Evolutionary conservation across 2,797 vertebrate genomes (phyloP), one percentile per base, ranked within the genome.

Genomic region (Leucoraja ocellata): DNA sequence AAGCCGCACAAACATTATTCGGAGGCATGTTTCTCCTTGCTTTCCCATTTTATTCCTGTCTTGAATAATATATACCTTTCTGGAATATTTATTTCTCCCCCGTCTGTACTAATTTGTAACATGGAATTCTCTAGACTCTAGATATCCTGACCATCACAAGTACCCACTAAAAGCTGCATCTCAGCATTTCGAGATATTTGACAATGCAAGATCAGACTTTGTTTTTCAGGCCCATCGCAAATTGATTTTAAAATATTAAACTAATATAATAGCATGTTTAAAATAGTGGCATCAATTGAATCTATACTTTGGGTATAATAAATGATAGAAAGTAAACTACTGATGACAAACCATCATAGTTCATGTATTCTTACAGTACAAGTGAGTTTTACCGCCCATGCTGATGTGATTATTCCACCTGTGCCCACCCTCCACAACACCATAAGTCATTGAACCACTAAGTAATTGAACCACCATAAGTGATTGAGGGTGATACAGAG

Each of bases 281-380:
- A 68, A 36, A 18, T 14, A 32, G n/a, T 68, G 61, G n/a, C 8
- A 36, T 88, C 32, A 88, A 65, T 65, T n/a, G n/a, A 65, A 65
- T 18, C 28, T 18, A n/a, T 32, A 65, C 1, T 13, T 32, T 88
- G 61, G 14, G 14, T 7, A 36, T 88, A 28, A 65, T 65, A 32
- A 65, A 88, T 88, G 65, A 68, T 32, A 32, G 61, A 16, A 65
- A 7, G 84, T 18, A 36, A 88, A 88, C 84, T 8, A 68, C 65
- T 88, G 65, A 5, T 88, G 84, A 88, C 84, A 88, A 68, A 88
- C 61, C n/a, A 4, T 68, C n/a, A 88, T 68, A 65, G 36, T 36
- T 65, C 28, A 36, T 88, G 65, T 13, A 36, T 88, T 65, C 16
- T n/a, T 36, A 21, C 13, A 36, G 84, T 65, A 32, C 61, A 6